Conservation (phyloP, 1,140 invertebrate genomes). For the Contarinia nasturtii region DNA sequence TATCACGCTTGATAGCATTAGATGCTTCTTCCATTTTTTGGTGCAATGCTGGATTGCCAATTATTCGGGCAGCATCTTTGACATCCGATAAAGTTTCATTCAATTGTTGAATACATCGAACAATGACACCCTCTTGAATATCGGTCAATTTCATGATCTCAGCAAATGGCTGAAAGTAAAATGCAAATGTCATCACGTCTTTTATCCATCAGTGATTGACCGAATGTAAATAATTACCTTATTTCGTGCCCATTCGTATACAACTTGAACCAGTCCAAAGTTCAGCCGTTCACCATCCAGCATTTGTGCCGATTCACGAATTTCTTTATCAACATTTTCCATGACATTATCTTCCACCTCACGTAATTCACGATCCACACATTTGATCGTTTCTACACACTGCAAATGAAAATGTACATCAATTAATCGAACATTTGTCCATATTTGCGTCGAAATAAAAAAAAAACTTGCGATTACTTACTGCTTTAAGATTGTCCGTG, state of each 20-base stretch:
- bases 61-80: slow-evolving; percentile 75
- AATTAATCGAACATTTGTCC: no score
- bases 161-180: slow-evolving; percentile 52
- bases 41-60: slow-evolving; percentile 78
- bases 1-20: slow-evolving; percentile 84
- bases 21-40: slow-evolving; percentile 94
- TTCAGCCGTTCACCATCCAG: slow-evolving; percentile 45
- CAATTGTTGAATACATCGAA: slow-evolving; percentile 89
- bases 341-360: slow-evolving; percentile 21
- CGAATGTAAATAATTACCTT: slow-evolving; percentile 33
- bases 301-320: slow-evolving; percentile 18
- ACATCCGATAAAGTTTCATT: slow-evolving; percentile 87
- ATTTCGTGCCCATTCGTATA: slow-evolving; percentile 88
- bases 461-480: slow-evolving; percentile 10
- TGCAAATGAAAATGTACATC: no score
- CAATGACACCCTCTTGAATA: slow-evolving; percentile 95
- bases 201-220: not conserved
- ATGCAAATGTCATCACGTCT: not conserved
- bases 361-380: slow-evolving; percentile 13
- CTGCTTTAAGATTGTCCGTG: slow-evolving; percentile 29
- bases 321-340: slow-evolving; percentile 19
- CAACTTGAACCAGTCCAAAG: slow-evolving; percentile 81
- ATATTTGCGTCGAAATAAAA: no score
- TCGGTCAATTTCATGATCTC: slow-evolving; percentile 86
- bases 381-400: no score